Evolutionary conservation across 2,113 vertebrate species (phyloP), one percentile per base, ranked within the genome.

Genomic region (Campylomormyrus numenius): DNA sequence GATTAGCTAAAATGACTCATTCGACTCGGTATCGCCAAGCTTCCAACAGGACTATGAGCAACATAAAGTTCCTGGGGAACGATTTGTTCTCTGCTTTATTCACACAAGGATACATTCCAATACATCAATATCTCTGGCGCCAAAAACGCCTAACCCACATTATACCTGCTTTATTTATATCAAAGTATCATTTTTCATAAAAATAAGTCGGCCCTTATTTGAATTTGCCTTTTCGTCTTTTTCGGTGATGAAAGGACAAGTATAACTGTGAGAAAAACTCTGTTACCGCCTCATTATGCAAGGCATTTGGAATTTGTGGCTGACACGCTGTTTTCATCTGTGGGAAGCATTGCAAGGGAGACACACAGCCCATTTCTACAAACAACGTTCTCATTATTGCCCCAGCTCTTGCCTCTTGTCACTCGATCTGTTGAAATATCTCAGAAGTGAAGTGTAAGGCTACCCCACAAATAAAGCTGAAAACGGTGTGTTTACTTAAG

Each of bases 361-460:
- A 45, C 17, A 27, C 70, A 66, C 27, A 88, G 88, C 13, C 53
- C 50, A 42, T 42, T 52, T 13, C 56, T 70, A 56, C 62, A 87
- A 50, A 91, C 88, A 91, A 89, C 27, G 84, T 42, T 83, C 85
- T 86, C 70, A 58, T 90, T 88, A 88, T 62, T 66, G 46, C 31
- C 17, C 85, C 48, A 45, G 62, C 62, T n/a, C 80, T 17, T 17
- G 86, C 85, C 39, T 39, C 50, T 24, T 9, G 35, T 91, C 42
- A 17, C 31, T 19, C 48, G 62, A 24, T 88, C 39, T 52, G 27
- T 52, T 39, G 35, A 74, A 86, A 91, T 66, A 89, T 90, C 89
- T 27, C 53, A 5, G 91, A 42, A 88, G 84, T 15, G 21, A 53
- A 24, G 74, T 45, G 56, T 19, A 85, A 49, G 85, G 77, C 70